Evolutionary conservation across 2,113 vertebrate species (phyloP).

Genomic region (Epinephelus moara): DNA sequence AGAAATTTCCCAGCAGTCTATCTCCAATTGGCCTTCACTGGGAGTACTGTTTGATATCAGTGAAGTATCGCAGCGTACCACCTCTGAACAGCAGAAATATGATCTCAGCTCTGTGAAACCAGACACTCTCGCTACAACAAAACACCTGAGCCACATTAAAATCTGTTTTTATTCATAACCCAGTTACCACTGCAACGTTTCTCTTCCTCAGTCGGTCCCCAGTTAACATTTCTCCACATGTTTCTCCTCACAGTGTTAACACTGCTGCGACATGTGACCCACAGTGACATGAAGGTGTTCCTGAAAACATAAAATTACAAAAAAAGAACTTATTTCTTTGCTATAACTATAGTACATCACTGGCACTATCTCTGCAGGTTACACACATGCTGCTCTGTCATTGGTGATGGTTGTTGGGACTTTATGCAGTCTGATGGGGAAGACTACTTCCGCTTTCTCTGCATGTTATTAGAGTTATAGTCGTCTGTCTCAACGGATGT

Average conservation of each 20-base stretch:
- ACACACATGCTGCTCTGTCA: too few relatives aligned
- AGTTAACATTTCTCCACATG: not conserved
- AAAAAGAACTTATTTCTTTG: too few relatives aligned
- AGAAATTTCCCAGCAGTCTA: slow-evolving; percentile 71
- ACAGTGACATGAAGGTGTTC: not conserved
- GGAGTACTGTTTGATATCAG: slow-evolving; percentile 54
- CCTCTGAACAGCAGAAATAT: slow-evolving; percentile 42
- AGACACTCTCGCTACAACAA: slow-evolving; percentile 25
- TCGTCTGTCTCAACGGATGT: too few relatives aligned
- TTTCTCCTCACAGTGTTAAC: not conserved
- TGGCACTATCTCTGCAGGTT: not conserved
- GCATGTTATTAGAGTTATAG: too few relatives aligned
- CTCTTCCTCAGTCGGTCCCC: not conserved
- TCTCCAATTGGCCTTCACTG: slow-evolving; percentile 66
- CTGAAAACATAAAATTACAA: not conserved
- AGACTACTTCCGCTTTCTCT: too few relatives aligned
- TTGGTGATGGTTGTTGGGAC: too few relatives aligned
- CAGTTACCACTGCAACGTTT: not conserved
- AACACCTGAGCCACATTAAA: slow-evolving; percentile 44
- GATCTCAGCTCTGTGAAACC: slow-evolving; percentile 44
- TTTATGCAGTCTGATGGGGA: too few relatives aligned
- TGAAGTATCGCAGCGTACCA: slow-evolving; percentile 43
- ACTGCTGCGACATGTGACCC: not conserved
- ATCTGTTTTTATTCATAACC: slow-evolving; percentile 13
- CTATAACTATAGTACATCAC: too few relatives aligned